Conservation (phyloP, 92 coral and sea anemone species). For the Parazoanthus swiftii region DNA sequence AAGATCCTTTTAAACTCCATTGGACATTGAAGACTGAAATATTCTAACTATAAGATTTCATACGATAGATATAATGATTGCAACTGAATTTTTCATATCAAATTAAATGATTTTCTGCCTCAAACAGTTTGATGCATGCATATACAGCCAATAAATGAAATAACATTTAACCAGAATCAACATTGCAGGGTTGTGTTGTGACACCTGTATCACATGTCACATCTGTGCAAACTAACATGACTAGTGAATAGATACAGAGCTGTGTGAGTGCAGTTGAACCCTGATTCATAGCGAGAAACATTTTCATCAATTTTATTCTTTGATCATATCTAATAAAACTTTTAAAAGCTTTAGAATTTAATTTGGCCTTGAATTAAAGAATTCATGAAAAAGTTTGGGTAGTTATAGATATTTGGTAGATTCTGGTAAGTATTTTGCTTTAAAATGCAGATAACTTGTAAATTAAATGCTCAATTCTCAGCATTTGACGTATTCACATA, state of each 20-base stretch:
- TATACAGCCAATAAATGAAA: not conserved
- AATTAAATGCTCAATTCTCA: no score
- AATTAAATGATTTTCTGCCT: not conserved
- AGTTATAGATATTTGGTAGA: no score
- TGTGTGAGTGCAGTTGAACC: not conserved
- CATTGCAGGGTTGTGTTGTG: not conserved
- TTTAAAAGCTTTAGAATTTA: not conserved
- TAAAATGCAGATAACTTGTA: not conserved
- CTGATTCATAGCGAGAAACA: not conserved
- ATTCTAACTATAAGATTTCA: no score
- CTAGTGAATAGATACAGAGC: not conserved
- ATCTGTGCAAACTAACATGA: conserved; percentile 8
- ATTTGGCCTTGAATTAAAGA: not conserved
- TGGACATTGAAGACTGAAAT: no score
- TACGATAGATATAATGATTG: no score
- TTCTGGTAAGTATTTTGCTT: not conserved
- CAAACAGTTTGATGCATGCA: not conserved
- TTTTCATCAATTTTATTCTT: not conserved
- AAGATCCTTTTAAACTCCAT: no score
- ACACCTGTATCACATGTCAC: conserved; percentile 6
- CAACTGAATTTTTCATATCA: not conserved
- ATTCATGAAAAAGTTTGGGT: not conserved
- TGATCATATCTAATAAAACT: not conserved
- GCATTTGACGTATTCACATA: not conserved
- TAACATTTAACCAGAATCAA: not conserved